These are phyloP conservation scores for Hippocampus guttulatus DNA, from an alignment of 2,113 vertebrate species.

Conservation along the genomic window DNA sequence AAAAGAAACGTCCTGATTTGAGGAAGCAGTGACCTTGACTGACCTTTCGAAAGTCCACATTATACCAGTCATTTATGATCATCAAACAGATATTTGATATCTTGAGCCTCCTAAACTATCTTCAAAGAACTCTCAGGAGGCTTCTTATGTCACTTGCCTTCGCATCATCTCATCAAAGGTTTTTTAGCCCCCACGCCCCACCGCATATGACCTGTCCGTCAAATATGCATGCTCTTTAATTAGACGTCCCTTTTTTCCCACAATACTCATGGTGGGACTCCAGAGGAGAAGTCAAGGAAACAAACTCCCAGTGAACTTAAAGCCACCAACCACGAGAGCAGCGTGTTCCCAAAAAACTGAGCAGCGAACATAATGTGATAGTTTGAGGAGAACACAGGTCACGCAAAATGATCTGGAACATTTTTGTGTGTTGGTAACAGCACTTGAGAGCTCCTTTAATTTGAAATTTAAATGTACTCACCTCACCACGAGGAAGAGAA, in stretches of 20 bases:
- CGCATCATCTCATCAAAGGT: not conserved
- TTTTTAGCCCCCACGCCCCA: not conserved
- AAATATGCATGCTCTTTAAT: constrained; percentile 33
- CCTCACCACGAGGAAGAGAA: not conserved
- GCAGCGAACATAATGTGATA: constrained; percentile 11
- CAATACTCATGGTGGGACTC: constrained; percentile 39
- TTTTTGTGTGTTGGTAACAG: not conserved
- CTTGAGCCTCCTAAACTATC: constrained; percentile 14
- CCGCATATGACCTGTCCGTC: constrained; percentile 5
- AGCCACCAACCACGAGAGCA: constrained; percentile 35
- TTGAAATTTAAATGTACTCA: not conserved
- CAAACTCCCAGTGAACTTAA: constrained; percentile 50
- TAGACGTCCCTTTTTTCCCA: constrained; percentile 32
- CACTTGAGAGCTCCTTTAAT: constrained; percentile 1
- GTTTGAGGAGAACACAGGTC: not conserved
- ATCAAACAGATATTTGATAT: constrained; percentile 15
- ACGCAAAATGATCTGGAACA: not conserved
- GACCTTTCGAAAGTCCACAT: constrained; percentile 2
- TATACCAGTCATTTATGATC: constrained; percentile 32
- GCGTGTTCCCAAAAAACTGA: constrained; percentile 32
- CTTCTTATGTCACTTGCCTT: constrained; percentile 15
- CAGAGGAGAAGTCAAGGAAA: constrained; percentile 3
- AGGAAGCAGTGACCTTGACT: not conserved
- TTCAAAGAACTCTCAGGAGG: constrained; percentile 17
- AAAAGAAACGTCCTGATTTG: not conserved